A percentile compares a stretch with the other conserved stretches of the same genome.
Conservation (phyloP, 92 coral and sea anemone species). For the Parazoanthus swiftii region DNA sequence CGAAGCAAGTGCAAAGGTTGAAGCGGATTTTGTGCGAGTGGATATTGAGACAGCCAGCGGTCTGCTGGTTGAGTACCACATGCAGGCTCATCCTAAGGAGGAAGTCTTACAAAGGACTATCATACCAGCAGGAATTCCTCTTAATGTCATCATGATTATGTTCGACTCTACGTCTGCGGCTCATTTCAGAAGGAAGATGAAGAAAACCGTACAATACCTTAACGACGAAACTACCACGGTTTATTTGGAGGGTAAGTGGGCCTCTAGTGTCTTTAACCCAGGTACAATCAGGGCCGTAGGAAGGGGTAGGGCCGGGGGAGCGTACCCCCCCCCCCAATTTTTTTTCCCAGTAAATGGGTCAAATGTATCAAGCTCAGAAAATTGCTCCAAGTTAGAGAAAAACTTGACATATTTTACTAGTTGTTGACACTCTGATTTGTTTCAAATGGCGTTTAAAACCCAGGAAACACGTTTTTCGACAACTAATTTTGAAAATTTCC, state of each 20-base stretch:
- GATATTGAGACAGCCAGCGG: constrained; percentile 32
- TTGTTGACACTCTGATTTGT: no score
- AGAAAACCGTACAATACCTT: constrained; percentile 52
- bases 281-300: no score
- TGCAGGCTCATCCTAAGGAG: constrained; percentile 61
- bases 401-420: no score
- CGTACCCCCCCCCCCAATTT: no score
- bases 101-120: constrained; percentile 53
- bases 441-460: no score
- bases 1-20: constrained; percentile 37
- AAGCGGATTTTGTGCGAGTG: constrained; percentile 66
- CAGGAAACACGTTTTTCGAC: no score
- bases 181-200: constrained; percentile 67
- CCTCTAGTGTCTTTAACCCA: no score
- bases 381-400: no score
- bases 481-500: no score
- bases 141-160: constrained; percentile 60
- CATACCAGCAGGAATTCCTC: constrained; percentile 59
- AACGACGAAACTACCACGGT: constrained; percentile 48
- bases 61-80: constrained; percentile 48
- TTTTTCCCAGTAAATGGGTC: no score
- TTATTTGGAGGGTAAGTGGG: constrained; percentile 50
- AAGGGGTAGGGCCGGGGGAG: no score
- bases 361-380: no score
- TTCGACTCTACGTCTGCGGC: constrained; percentile 81